phyloP scores from a whole-genome alignment of 23 tunicate genomes.

The Ciona savignyi region DNA sequence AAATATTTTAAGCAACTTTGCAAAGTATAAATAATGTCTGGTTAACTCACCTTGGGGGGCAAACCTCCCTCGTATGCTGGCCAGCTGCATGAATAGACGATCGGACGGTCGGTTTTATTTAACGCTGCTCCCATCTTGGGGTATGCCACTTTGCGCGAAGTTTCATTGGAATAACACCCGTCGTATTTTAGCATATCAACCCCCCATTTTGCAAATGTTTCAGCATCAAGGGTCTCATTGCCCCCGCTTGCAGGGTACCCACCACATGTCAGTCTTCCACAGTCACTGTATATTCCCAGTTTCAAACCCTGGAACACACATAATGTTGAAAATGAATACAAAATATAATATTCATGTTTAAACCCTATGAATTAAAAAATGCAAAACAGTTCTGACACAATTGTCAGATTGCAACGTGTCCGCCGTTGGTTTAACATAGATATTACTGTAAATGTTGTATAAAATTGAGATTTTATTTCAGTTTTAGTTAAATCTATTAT shows the following conservation, averaged over 20 bases:
- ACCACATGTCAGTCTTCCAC: slow-evolving; percentile 75
- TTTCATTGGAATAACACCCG: slow-evolving; percentile 74
- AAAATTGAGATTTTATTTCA: too few species aligned
- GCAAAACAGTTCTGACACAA: too few species aligned
- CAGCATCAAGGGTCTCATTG: slow-evolving; percentile 60
- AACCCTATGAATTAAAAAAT: too few species aligned
- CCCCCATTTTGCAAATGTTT: slow-evolving; percentile 87
- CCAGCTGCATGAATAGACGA: slow-evolving; percentile 77
- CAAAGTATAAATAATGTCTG: neutral
- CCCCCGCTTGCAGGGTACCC: slow-evolving; percentile 85
- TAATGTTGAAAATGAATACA: too few species aligned
- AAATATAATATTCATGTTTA: too few species aligned
- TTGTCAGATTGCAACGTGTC: too few species aligned
- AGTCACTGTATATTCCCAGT: slow-evolving; percentile 85
- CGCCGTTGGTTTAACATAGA: too few species aligned
- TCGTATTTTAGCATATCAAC: slow-evolving; percentile 87
- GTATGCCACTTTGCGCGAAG: slow-evolving; percentile 50
- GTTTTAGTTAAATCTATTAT: too few species aligned
- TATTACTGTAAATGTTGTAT: too few species aligned
- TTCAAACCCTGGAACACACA: slow-evolving; percentile 86
- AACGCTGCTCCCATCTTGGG: slow-evolving; percentile 71
- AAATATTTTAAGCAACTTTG: neutral
- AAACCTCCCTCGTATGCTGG: slow-evolving; percentile 90
- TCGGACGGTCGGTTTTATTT: slow-evolving; percentile 73
- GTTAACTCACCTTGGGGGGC: slow-evolving; percentile 74